Evolutionary conservation across 2,113 vertebrate genomes (phyloP).

Genomic region (Xiphophorus maculatus): DNA sequence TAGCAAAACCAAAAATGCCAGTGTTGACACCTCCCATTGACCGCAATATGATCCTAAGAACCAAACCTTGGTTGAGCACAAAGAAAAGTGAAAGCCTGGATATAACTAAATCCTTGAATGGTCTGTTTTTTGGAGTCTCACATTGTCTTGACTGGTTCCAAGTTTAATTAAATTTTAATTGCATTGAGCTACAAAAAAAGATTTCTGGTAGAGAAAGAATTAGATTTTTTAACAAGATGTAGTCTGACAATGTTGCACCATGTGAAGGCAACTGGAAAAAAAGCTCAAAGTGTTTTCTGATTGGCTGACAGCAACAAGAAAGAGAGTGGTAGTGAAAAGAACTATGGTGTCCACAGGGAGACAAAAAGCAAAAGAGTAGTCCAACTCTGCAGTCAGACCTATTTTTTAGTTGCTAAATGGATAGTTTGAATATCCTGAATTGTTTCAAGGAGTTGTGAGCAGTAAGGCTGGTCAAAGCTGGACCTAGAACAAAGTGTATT

Average conservation of each 20-base stretch:
- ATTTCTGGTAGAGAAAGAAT: neutral
- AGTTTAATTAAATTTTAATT: neutral
- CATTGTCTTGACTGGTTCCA: neutral
- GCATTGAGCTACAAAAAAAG: neutral
- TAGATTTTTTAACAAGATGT: neutral
- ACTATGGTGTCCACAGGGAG: neutral
- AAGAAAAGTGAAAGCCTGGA: neutral
- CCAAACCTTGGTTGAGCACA: neutral
- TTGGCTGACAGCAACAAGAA: neutral
- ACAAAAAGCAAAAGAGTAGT: neutral
- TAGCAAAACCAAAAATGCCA: no score
- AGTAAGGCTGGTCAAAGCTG: no score
- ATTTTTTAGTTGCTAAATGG: no score
- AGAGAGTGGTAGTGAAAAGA: neutral
- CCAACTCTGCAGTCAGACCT: neutral
- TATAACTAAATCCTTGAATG: neutral
- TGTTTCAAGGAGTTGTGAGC: no score
- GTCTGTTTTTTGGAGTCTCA: neutral
- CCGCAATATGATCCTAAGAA: neutral
- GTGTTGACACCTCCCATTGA: neutral
- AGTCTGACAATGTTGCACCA: neutral
- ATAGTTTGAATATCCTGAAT: no score
- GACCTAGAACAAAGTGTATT: no score
- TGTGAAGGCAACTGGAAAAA: neutral
- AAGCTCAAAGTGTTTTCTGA: neutral